These are phyloP conservation scores for Kradibia gibbosae DNA, from an alignment of 1,140 invertebrate genomes.

Conservation along the genomic window DNA sequence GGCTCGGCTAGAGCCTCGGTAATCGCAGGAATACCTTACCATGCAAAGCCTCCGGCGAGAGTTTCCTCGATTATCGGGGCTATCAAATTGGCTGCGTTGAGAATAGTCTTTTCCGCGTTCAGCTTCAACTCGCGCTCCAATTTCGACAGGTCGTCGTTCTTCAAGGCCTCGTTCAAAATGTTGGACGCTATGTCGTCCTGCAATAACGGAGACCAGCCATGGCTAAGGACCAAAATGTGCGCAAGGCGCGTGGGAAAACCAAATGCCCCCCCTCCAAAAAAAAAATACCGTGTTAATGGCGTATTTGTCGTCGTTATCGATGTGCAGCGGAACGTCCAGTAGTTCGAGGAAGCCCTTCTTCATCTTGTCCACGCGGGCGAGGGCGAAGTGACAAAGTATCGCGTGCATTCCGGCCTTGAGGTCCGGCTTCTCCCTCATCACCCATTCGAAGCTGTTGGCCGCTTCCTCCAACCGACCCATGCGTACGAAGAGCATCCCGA, in stretches of 20 bases:
- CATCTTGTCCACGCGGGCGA: conserved; percentile 95
- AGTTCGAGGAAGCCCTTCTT: conserved; percentile 93
- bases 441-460: conserved; percentile 96
- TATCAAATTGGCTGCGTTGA: conserved; percentile 93
- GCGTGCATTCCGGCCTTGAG: conserved; percentile 92
- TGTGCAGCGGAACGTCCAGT: conserved; percentile 88
- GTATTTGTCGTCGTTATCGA: conserved; percentile 89
- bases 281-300: conserved; percentile 68
- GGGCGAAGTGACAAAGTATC: conserved; percentile 92
- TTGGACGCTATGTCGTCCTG: conserved; percentile 83
- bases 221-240: too few species aligned
- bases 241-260: too few species aligned
- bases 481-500: conserved; percentile 94
- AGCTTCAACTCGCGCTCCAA: conserved; percentile 83
- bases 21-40: conserved; percentile 53
- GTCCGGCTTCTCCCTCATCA: conserved; percentile 95
- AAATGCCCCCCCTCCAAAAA: too few species aligned
- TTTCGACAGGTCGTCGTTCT: conserved; percentile 84
- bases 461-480: conserved; percentile 98
- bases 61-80: conserved; percentile 87
- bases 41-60: conserved; percentile 80
- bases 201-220: too few species aligned
- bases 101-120: conserved; percentile 88
- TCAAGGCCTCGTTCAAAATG: conserved; percentile 84
- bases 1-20: background rate